These are phyloP conservation scores for Eucidaris tribuloides DNA, from an alignment of 35 echinoderm and acorn worm genomes.

Conservation along the genomic window DNA sequence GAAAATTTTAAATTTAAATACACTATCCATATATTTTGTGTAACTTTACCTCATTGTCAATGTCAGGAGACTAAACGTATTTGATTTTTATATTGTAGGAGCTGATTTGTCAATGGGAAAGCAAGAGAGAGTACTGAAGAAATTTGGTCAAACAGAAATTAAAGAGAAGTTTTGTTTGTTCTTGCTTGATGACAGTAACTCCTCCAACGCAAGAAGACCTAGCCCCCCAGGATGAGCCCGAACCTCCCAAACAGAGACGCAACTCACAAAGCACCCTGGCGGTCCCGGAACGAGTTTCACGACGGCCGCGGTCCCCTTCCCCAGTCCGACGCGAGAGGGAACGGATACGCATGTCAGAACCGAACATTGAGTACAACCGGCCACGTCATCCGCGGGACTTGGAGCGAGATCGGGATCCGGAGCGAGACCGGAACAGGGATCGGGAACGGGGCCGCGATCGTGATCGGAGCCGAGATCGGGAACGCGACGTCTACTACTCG, in stretches of 20 bases:
- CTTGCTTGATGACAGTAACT: slow-evolving; percentile 49
- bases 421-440: neutral
- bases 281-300: slow-evolving; percentile 63
- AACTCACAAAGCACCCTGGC: slow-evolving; percentile 80
- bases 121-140: too few relatives aligned
- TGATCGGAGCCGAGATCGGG: slow-evolving; percentile 5
- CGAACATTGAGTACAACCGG: neutral
- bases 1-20: too few relatives aligned
- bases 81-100: too few relatives aligned
- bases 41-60: too few relatives aligned
- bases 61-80: too few relatives aligned
- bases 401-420: slow-evolving; percentile 7
- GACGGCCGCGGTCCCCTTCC: slow-evolving; percentile 65
- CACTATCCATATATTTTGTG: too few relatives aligned
- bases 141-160: too few relatives aligned
- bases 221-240: slow-evolving; percentile 13
- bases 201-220: slow-evolving; percentile 83
- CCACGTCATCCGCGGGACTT: neutral
- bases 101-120: too few relatives aligned
- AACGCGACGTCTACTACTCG: slow-evolving; percentile 44
- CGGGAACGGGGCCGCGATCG: neutral
- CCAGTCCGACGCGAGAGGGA: slow-evolving; percentile 58
- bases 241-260: slow-evolving; percentile 29
- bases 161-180: too few relatives aligned
- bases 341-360: slow-evolving; percentile 5